Evolutionary conservation across 2,888 invertebrate species (phyloP).

Genomic region (Copidosoma aretas): DNA sequence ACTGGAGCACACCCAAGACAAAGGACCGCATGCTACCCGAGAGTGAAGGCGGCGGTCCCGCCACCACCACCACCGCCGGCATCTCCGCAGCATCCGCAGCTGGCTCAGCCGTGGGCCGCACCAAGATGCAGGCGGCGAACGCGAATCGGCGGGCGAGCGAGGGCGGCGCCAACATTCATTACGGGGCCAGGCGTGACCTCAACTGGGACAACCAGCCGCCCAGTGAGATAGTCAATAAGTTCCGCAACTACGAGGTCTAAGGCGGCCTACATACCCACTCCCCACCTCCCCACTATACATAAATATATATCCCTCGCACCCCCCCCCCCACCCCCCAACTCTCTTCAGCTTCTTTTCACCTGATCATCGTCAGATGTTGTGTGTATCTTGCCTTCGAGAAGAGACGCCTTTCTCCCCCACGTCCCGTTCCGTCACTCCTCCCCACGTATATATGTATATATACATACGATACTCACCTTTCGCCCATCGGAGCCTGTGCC

Average conservation of each 20-base stretch:
- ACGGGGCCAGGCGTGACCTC: slow-evolving; percentile 63
- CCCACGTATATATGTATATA: no score
- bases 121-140: slow-evolving; percentile 62
- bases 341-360: not conserved
- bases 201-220: slow-evolving; percentile 79
- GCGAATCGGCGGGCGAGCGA: slow-evolving; percentile 80
- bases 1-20: slow-evolving; percentile 89
- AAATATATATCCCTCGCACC: not conserved
- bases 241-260: slow-evolving; percentile 93
- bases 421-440: no score
- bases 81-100: slow-evolving; percentile 65
- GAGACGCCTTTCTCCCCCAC: not conserved
- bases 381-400: not conserved
- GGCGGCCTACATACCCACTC: slow-evolving; percentile 21
- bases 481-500: no score
- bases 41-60: slow-evolving; percentile 59
- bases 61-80: no score
- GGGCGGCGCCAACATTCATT: slow-evolving; percentile 82
- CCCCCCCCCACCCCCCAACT: not conserved
- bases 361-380: not conserved
- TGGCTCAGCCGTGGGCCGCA: slow-evolving; percentile 68
- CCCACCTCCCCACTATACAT: not conserved
- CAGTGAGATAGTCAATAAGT: slow-evolving; percentile 83
- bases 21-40: slow-evolving; percentile 85
- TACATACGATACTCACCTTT: no score